Base-by-base conservation (phyloP, 2,113 vertebrate genomes). In the Dermatemys mawii region DNA sequence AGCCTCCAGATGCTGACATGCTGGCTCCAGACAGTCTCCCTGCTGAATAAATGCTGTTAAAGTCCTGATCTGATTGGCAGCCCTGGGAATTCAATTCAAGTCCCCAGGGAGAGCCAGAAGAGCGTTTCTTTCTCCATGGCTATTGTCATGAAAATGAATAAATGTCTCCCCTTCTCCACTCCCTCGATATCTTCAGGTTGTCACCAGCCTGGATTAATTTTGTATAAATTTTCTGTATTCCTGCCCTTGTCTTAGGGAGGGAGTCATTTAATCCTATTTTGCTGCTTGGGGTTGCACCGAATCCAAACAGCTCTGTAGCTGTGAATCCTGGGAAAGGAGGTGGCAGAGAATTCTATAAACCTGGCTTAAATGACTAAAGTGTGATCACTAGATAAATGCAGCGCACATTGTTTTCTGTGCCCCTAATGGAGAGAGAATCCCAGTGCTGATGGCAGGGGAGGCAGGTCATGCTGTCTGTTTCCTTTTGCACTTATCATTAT, bases 21-120 rank as follows among this genome's bases (percentile, higher is more conserved):
- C 83, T 96, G 95, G 92, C 89, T 97, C 90, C 95, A 96, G 94
- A 67, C 94, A 90, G 84, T 90, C 92, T 97, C 94, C 90, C 94
- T 91, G 87, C 92, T 90, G 95, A 96, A 97, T 95, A 96, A 94
- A 95, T 94, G 87, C 81, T 94, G 92, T 94, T 96, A 91, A 93
- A 96, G 96, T 97, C 92, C 90, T 93, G 92, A 94, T 97, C 95
- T 97, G 97, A 97, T 97, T 97, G 97, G 95, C 96, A 97, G 97
- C 94, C 87, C 70, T 89, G 97, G 92, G 97, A 97, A 97, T 97
- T 96, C 94, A 92, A 93, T 91, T 95, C 89, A 91, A 51, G 90
- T 96, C 96, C 90, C 96, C 24, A 35, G 83, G 86, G 96, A 96
- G 91, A 96, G 67, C 63, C 91, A 94, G 85, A 84, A 92, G 86